phyloP scores from a whole-genome alignment of 2,113 vertebrate species.

The Aspiorhynchus laticeps region DNA sequence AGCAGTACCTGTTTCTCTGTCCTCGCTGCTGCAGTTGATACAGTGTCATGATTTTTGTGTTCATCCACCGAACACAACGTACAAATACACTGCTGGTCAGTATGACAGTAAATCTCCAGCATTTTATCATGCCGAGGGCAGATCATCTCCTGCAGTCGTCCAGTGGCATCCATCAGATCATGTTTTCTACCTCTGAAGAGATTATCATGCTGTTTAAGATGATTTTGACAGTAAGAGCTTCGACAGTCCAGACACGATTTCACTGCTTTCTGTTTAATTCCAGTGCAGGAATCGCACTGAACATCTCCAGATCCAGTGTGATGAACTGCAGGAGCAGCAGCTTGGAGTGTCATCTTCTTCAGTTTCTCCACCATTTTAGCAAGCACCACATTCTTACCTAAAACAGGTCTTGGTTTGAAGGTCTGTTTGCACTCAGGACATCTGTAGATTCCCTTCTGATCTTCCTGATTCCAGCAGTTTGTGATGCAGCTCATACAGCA shows the following conservation, averaged over 20 bases:
- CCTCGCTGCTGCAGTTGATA: no score
- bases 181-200: neutral
- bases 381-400: neutral
- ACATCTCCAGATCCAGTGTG: no score
- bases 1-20: neutral
- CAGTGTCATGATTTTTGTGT: no score
- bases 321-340: neutral
- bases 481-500: neutral
- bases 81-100: no score
- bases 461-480: neutral
- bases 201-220: neutral
- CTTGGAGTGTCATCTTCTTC: neutral
- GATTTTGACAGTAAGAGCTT: neutral
- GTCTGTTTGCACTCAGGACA: neutral
- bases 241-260: neutral
- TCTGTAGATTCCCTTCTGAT: neutral
- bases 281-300: neutral
- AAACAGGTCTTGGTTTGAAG: neutral
- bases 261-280: neutral
- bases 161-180: neutral
- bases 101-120: neutral
- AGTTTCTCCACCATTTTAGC: neutral
- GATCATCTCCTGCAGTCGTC: neutral
- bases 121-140: neutral
- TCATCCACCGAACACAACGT: no score